Percentiles rank a stretch among this genome's conserved stretches.
phyloP scores from a whole-genome alignment of 2,797 vertebrate species.

The Discoglossus pictus region DNA sequence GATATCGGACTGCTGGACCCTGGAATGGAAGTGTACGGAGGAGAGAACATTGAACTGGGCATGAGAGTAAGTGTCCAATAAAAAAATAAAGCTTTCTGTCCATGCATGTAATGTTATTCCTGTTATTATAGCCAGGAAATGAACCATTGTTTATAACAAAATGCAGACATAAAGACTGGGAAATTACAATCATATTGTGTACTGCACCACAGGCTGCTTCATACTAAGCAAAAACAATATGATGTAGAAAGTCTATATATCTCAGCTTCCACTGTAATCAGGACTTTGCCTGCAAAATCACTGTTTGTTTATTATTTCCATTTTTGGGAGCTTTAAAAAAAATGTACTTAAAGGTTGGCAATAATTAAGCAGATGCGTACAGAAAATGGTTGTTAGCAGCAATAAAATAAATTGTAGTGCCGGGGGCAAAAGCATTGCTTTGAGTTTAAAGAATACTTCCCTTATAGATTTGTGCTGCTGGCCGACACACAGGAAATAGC shows the following conservation, averaged over 20 bases:
- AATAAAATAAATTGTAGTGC: slow-evolving; percentile 36
- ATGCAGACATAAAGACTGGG: slow-evolving; percentile 59
- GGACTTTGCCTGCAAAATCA: slow-evolving; percentile 12
- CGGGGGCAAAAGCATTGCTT: slow-evolving; percentile 11
- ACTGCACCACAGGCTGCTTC: slow-evolving; percentile 72
- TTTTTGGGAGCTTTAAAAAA: slow-evolving; percentile 45
- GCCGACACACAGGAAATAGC: slow-evolving; percentile 2
- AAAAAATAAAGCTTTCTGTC: neutral
- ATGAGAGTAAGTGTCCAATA: slow-evolving; percentile 85
- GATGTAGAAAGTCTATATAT: slow-evolving; percentile 3
- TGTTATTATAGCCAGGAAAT: slow-evolving; percentile 19
- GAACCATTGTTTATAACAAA: slow-evolving; percentile 14
- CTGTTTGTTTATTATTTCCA: slow-evolving; percentile 15
- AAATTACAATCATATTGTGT: slow-evolving; percentile 64
- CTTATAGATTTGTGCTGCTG: slow-evolving; percentile 21
- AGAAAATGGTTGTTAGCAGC: slow-evolving; percentile 49
- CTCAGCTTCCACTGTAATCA: neutral
- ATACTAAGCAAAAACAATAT: slow-evolving; percentile 54
- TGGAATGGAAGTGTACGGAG: slow-evolving; percentile 97
- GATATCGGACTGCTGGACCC: slow-evolving; percentile 94
- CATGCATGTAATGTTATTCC: slow-evolving; percentile 14
- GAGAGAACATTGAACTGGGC: slow-evolving; percentile 95
- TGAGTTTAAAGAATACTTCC: slow-evolving; percentile 40
- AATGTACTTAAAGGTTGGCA: slow-evolving; percentile 48
- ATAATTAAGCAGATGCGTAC: slow-evolving; percentile 34